Evolutionary conservation across 2,113 vertebrate genomes (phyloP), one percentile per base, ranked within the genome.

Genomic region (Sterrhoptilus dennistouni): DNA sequence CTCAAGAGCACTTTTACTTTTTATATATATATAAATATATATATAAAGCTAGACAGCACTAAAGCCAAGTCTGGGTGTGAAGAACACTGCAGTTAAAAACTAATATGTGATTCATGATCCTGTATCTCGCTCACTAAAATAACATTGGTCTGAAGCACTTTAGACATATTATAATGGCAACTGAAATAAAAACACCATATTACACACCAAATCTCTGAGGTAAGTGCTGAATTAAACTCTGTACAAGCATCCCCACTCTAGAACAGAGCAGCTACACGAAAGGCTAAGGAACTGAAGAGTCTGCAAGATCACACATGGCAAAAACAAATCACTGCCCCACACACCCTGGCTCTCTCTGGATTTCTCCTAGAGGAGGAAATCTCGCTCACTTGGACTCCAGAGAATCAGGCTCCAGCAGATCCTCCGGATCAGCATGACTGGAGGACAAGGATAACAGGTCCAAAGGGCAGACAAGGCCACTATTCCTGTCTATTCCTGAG

Each of bases 71-170:
- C 53, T 42, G 50, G 77, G 38, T 86, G 63, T 45, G 66, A 86
- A 88, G 88, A 94, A 72, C 40, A 63, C 7, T 35, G 60, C 59
- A 74, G 33, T 80, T 75, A 94, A 90, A 90, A 90, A 61, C 38
- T 80, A 86, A 70, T 60, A 35, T 6, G 54, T 93, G 79, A 96
- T 86, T 91, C 86, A 96, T 29, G n/a, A 47, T 31, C 47, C 82
- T 77, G 1, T 22, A 59, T 22, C 76, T 92, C 54, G 29, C 28
- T 79, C n/a, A 16, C 83, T 83, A 65, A 61, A 87, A 86, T 52
- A 93, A 85, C 84, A 70, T 16, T 69, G 75, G 27, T 85, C 83
- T 95, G 82, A 83, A 93, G 52, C 47, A 47, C 65, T 89, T 60
- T 3, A 68, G 89, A 89, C 52, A 9, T 35, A 90, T 74, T 24